Evolutionary conservation across 2,888 invertebrate species (phyloP).

Genomic region (Monochamus alternatus): DNA sequence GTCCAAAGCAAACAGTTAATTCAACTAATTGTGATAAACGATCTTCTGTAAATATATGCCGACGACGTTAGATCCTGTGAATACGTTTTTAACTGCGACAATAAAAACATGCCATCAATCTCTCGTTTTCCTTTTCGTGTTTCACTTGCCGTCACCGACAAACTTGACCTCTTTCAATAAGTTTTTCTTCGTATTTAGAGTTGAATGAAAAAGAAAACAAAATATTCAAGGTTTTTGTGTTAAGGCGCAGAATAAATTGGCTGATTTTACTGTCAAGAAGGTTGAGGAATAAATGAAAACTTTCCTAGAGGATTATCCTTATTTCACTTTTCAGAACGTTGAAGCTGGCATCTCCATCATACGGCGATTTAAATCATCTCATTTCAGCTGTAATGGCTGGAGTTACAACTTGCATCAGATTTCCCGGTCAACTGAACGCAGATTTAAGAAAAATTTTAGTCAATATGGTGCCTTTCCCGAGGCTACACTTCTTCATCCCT

Average conservation of each 20-base stretch:
- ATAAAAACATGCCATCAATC: constrained; percentile 14
- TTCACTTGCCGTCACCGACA: background rate
- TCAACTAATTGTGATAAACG: constrained; percentile 8
- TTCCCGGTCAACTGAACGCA: constrained; percentile 81
- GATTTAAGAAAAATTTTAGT: constrained; percentile 78
- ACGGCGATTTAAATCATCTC: constrained; percentile 74
- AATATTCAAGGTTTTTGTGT: background rate
- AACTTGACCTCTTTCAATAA: too few relatives aligned
- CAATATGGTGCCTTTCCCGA: constrained; percentile 80
- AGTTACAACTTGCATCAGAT: constrained; percentile 77
- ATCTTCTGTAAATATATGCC: background rate
- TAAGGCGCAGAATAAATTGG: too few relatives aligned
- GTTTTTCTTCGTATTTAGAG: too few relatives aligned
- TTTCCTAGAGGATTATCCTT: too few relatives aligned
- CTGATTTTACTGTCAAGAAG: too few relatives aligned
- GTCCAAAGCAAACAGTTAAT: background rate
- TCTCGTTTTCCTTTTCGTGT: background rate
- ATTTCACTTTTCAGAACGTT: constrained; percentile 69
- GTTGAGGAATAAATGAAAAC: too few relatives aligned
- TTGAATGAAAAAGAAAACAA: too few relatives aligned
- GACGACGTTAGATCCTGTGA: background rate
- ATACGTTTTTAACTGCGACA: background rate
- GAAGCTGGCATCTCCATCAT: constrained; percentile 76
- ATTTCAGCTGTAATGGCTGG: constrained; percentile 75
- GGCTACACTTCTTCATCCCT: constrained; percentile 78